Conservation (phyloP, 2,113 vertebrate species). For the Neodontobutis hainanensis region DNA sequence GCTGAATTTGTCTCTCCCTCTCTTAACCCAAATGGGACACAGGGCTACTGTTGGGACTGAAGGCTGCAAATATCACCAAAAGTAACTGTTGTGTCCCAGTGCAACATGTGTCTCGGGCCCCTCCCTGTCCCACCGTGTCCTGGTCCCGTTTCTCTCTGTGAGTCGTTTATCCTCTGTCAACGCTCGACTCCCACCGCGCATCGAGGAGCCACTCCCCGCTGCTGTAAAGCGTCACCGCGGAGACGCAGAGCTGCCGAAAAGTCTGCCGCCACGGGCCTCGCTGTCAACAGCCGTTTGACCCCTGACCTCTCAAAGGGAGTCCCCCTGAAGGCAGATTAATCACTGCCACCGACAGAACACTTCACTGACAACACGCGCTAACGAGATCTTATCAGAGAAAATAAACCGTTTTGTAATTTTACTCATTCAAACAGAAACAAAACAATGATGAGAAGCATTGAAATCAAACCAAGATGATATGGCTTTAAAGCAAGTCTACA, state of each 20-base stretch:
- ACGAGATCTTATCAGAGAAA: background rate
- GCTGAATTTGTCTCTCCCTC: too few relatives aligned
- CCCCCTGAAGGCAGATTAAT: constrained; percentile 40
- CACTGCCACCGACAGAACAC: constrained; percentile 8
- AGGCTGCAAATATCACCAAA: too few relatives aligned
- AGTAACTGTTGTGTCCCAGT: too few relatives aligned
- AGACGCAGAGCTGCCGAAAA: constrained; percentile 42
- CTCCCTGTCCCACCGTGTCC: background rate
- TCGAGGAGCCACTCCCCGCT: constrained; percentile 73
- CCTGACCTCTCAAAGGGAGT: constrained; percentile 36
- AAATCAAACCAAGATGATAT: too few relatives aligned
- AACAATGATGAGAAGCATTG: too few relatives aligned
- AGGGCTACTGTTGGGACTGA: too few relatives aligned
- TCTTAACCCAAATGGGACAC: too few relatives aligned
- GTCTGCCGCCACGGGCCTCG: constrained; percentile 38
- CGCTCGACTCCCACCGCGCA: constrained; percentile 16
- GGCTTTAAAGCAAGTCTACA: too few relatives aligned
- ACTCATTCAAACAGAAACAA: too few relatives aligned
- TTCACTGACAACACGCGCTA: background rate
- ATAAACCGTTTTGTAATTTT: too few relatives aligned
- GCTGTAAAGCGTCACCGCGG: constrained; percentile 56
- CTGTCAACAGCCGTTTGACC: constrained; percentile 52
- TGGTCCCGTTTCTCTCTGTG: background rate
- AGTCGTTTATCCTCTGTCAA: constrained; percentile 60
- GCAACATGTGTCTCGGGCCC: too few relatives aligned